Base-by-base conservation (phyloP, 1,140 invertebrate genomes). In the Liolophura sinensis region DNA sequence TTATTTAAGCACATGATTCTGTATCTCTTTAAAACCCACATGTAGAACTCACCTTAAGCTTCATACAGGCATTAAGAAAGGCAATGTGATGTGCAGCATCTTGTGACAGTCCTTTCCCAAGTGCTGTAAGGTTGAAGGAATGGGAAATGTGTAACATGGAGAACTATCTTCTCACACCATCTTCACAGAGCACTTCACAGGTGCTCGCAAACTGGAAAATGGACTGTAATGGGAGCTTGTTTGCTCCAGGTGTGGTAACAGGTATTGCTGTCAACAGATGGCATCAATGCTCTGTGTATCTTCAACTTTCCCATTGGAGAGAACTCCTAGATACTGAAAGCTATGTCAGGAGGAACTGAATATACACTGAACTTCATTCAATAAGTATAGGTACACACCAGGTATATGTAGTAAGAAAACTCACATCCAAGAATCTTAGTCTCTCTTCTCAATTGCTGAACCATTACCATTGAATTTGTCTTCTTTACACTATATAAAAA, bases 11-110 rank as follows among this genome's bases (percentile, higher is more conserved):
- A n/a, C n/a, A n/a, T n/a, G n/a, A n/a, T n/a, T n/a, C n/a, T n/a
- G n/a, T n/a, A n/a, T n/a, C n/a, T n/a, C n/a, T n/a, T n/a, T n/a
- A n/a, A n/a, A n/a, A n/a, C n/a, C n/a, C n/a, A n/a, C 12, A 24
- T 14, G 20, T 6, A 11, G 11, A 27, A 7, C 55, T 65, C 59
- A 70, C 71, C 68, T 73, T 73, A 9, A 73, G 56, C 47, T 70
- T 70, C 16, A 65, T 70, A 40, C 55, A 55, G 31, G 68, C 54
- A 27, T 56, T 48, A 7, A 70, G 59, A 60, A 52, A 69, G 1
- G 63, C 56, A 31, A 57, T 31, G 40, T 73, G 68, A 15, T 59
- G 20, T 0, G 71, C 57, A 50, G 60, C 18, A 47, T 68, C 49
- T 24, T 62, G 15, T 40, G 67, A 63, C 15, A 50, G 16, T 12